These are phyloP conservation scores for Synergus gifuensis DNA, from an alignment of 2,888 invertebrate species.

Conservation along the genomic window DNA sequence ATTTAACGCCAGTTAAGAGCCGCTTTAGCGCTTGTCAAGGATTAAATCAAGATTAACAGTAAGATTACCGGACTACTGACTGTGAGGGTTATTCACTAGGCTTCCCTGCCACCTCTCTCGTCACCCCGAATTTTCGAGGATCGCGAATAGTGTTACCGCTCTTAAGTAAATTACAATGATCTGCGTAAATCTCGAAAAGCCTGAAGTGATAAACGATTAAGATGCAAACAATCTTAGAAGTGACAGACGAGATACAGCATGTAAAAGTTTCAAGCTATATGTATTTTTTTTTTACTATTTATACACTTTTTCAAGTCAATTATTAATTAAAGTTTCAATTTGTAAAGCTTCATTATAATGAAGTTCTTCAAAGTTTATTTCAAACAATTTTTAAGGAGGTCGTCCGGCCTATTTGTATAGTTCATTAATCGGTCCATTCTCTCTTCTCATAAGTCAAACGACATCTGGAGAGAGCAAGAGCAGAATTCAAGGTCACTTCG, in stretches of 20 bases:
- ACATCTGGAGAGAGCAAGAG: neutral
- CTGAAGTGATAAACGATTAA: slow-evolving; percentile 31
- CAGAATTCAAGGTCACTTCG: neutral
- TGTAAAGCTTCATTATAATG: neutral
- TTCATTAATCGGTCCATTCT: neutral
- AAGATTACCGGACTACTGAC: slow-evolving; percentile 70
- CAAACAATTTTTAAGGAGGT: neutral
- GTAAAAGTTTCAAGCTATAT: neutral
- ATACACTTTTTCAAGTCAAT: too few species aligned
- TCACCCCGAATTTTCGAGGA: slow-evolving; percentile 61
- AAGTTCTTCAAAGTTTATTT: neutral
- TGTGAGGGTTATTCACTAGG: slow-evolving; percentile 62
- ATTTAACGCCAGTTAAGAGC: slow-evolving; percentile 74
- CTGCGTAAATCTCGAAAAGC: slow-evolving; percentile 47
- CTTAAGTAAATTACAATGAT: slow-evolving; percentile 69
- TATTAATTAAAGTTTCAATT: too few species aligned
- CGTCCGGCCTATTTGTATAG: neutral
- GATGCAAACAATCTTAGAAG: slow-evolving; percentile 10
- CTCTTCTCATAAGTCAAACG: neutral
- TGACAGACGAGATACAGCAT: neutral
- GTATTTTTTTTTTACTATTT: neutral
- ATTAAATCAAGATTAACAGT: slow-evolving; percentile 77
- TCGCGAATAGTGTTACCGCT: slow-evolving; percentile 54
- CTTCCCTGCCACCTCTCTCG: slow-evolving; percentile 63
- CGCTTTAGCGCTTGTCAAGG: slow-evolving; percentile 77